These are phyloP conservation scores for Drosophila gaucha DNA, from an alignment of 2,888 invertebrate species.

Conservation along the genomic window DNA sequence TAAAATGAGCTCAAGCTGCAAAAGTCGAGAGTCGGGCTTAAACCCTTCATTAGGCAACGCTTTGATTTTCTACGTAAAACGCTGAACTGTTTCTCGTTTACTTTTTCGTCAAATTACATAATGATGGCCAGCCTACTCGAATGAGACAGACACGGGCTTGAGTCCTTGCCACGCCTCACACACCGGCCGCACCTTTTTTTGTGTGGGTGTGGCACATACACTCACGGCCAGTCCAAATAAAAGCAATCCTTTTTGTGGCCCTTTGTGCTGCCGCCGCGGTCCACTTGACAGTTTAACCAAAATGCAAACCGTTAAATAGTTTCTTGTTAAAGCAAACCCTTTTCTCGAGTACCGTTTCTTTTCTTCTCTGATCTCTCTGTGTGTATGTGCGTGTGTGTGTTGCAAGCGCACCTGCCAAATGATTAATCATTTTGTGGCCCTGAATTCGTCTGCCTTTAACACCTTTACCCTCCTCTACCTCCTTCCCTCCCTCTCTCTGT, in stretches of 20 bases:
- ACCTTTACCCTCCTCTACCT: slow-evolving; percentile 49
- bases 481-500: slow-evolving; percentile 9
- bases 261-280: slow-evolving; percentile 34
- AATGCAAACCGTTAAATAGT: slow-evolving; percentile 75
- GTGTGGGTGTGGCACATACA: slow-evolving; percentile 59
- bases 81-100: slow-evolving; percentile 41
- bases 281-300: slow-evolving; percentile 80
- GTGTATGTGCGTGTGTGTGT: neutral
- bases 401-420: slow-evolving; percentile 81
- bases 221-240: slow-evolving; percentile 54
- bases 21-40: slow-evolving; percentile 30
- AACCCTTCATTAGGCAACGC: slow-evolving; percentile 56
- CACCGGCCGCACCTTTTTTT: slow-evolving; percentile 55
- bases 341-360: slow-evolving; percentile 59
- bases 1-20: slow-evolving; percentile 68
- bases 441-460: slow-evolving; percentile 56
- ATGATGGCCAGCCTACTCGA: slow-evolving; percentile 66
- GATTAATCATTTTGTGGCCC: slow-evolving; percentile 81
- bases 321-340: slow-evolving; percentile 76
- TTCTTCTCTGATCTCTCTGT: slow-evolving; percentile 27
- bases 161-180: slow-evolving; percentile 54
- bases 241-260: slow-evolving; percentile 67
- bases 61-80: slow-evolving; percentile 54
- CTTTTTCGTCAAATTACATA: slow-evolving; percentile 76
- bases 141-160: slow-evolving; percentile 17